A percentile compares a stretch with the other conserved stretches of the same genome.
phyloP scores from a whole-genome alignment of 92 coral and sea anemone species.

The Pocillopora grandis region DNA sequence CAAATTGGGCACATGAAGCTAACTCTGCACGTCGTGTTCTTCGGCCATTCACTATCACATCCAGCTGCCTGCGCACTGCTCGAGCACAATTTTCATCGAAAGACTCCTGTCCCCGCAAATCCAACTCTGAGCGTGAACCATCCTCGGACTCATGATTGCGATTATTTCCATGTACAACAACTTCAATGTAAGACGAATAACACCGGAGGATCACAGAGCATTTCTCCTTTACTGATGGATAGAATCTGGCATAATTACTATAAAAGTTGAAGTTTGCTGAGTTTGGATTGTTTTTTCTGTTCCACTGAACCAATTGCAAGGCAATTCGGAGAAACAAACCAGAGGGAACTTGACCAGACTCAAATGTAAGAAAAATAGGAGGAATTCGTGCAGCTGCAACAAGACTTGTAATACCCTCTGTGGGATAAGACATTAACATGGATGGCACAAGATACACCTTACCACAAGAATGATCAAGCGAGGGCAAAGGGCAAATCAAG shows the following conservation, averaged over 20 bases:
- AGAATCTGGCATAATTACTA: conserved; percentile 37
- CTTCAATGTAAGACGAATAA: conserved; percentile 26
- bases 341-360: conserved; percentile 32
- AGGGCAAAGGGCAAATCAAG: conserved; percentile 48
- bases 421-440: conserved; percentile 50
- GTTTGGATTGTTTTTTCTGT: conserved; percentile 12
- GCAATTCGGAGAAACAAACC: conserved; percentile 49
- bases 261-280: conserved; percentile 13
- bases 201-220: conserved; percentile 34
- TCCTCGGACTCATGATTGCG: neutral
- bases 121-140: neutral
- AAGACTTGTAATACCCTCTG: neutral
- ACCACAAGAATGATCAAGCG: conserved; percentile 3
- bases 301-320: conserved; percentile 38
- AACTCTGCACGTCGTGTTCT: conserved; percentile 2
- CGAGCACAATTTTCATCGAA: conserved; percentile 12
- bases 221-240: conserved; percentile 14
- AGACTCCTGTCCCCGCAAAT: neutral
- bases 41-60: conserved; percentile 44
- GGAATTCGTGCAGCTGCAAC: conserved; percentile 23
- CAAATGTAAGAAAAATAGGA: conserved; percentile 44
- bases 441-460: conserved; percentile 40
- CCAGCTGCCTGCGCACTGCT: conserved; percentile 19
- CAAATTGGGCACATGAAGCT: conserved; percentile 54
- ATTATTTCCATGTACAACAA: conserved; percentile 17